Conservation (phyloP, 2,888 invertebrate genomes). For the Vanessa cardui region DNA sequence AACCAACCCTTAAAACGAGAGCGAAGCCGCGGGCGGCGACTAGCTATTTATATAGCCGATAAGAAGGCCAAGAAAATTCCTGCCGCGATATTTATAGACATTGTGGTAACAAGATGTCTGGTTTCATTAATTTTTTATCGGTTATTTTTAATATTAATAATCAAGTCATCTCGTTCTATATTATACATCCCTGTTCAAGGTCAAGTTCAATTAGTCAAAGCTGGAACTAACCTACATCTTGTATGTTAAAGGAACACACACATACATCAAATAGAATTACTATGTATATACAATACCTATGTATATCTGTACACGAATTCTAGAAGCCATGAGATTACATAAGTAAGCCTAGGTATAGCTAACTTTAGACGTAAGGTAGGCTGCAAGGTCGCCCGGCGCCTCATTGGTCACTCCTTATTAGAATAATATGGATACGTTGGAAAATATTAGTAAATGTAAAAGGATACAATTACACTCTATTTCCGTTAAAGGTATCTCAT, state of each 20-base stretch:
- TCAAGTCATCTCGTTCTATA: too few species aligned
- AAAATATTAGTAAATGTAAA: background rate
- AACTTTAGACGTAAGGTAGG: constrained; percentile 61
- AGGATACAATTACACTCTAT: background rate
- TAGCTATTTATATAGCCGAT: too few species aligned
- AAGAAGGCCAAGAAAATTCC: too few species aligned
- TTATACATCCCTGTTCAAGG: background rate
- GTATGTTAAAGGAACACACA: background rate
- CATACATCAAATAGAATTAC: constrained; percentile 1
- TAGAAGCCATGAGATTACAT: constrained; percentile 39
- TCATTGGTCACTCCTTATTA: constrained; percentile 64
- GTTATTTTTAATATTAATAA: too few species aligned
- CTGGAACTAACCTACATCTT: background rate
- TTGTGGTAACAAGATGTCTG: too few species aligned
- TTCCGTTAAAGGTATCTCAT: background rate
- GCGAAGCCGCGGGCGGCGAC: too few species aligned
- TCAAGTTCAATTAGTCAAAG: background rate
- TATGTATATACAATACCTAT: constrained; percentile 12
- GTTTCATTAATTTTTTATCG: too few species aligned
- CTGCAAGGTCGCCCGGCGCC: constrained; percentile 78
- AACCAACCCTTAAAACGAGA: too few species aligned
- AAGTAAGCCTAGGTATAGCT: constrained; percentile 47
- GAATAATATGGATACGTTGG: constrained; percentile 56
- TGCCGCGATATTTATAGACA: too few species aligned
- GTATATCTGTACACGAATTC: constrained; percentile 27